Percentiles rank a stretch among this genome's conserved stretches.
phyloP scores from a whole-genome alignment of 2,888 invertebrate species.

The Ganaspis brasiliensis region DNA sequence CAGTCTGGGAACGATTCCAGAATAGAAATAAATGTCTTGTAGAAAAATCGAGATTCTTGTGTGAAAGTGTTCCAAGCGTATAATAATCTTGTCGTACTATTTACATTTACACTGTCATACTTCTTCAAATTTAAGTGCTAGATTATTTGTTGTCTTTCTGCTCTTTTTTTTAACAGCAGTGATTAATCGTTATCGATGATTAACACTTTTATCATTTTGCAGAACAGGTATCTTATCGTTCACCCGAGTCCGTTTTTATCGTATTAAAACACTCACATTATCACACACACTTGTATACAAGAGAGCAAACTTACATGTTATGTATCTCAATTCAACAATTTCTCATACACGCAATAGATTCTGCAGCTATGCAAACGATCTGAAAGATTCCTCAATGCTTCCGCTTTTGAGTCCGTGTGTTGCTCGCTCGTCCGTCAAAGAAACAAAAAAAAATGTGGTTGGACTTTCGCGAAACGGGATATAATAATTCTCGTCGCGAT shows the following conservation, averaged over 20 bases:
- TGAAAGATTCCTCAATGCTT: slow-evolving; percentile 1
- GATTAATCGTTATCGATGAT: slow-evolving; percentile 33
- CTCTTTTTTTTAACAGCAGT: background rate
- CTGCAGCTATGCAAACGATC: slow-evolving; percentile 11
- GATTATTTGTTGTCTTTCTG: background rate
- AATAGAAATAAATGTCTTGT: too few relatives aligned
- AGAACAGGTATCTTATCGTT: slow-evolving; percentile 28
- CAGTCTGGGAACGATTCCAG: too few relatives aligned
- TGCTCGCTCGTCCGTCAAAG: slow-evolving; percentile 34
- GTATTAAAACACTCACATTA: background rate
- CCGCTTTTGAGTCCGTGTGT: slow-evolving; percentile 30
- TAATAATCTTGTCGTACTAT: slow-evolving; percentile 23
- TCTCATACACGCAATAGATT: background rate
- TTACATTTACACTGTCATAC: background rate
- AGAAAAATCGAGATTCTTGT: background rate
- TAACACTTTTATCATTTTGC: slow-evolving; percentile 21
- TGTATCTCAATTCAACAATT: background rate
- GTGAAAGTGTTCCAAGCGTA: slow-evolving; percentile 18
- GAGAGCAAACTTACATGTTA: slow-evolving; percentile 2
- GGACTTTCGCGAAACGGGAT: slow-evolving; percentile 54
- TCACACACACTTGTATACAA: background rate
- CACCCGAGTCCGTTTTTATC: background rate
- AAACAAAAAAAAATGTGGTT: slow-evolving; percentile 46
- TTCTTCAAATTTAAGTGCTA: background rate
- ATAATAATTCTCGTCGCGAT: slow-evolving; percentile 53